phyloP scores from a whole-genome alignment of 30 jellyfish, hydroid and myxozoan genomes.

The Hydra vulgaris region DNA sequence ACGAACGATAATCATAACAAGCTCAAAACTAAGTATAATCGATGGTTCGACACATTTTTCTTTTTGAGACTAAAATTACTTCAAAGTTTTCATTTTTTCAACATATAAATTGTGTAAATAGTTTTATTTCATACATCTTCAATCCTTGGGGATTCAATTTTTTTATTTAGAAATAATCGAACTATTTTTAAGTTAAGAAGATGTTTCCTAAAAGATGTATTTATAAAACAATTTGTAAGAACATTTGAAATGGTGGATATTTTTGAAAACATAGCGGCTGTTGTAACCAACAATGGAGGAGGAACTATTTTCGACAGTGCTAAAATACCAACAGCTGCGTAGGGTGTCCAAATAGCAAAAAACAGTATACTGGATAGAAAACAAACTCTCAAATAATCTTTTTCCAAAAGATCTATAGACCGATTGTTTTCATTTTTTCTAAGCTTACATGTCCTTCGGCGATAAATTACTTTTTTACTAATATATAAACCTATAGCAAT shows the following conservation, averaged over 20 bases:
- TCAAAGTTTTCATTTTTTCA: neutral
- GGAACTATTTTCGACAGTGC: neutral
- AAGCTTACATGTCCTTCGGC: neutral
- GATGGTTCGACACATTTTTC: too few species aligned
- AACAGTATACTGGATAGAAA: neutral
- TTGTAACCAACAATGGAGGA: neutral
- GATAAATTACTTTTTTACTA: neutral
- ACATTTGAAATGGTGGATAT: slow-evolving; percentile 9
- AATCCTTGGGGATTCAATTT: neutral
- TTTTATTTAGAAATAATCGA: neutral
- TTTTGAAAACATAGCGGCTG: neutral
- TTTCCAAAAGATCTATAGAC: neutral
- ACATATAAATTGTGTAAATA: neutral
- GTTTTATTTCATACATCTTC: neutral
- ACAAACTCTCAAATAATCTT: neutral
- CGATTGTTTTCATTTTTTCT: neutral
- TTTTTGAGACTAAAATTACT: too few species aligned
- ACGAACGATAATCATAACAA: too few species aligned
- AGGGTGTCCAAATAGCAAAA: slow-evolving; percentile 10
- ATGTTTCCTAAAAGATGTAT: neutral
- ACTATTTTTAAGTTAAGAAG: neutral
- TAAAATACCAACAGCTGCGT: neutral
- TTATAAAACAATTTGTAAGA: neutral
- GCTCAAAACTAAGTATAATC: too few species aligned
- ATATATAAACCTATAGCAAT: neutral